Evolutionary conservation across 2,113 vertebrate species (phyloP).

Genomic region (Bos taurus): DNA sequence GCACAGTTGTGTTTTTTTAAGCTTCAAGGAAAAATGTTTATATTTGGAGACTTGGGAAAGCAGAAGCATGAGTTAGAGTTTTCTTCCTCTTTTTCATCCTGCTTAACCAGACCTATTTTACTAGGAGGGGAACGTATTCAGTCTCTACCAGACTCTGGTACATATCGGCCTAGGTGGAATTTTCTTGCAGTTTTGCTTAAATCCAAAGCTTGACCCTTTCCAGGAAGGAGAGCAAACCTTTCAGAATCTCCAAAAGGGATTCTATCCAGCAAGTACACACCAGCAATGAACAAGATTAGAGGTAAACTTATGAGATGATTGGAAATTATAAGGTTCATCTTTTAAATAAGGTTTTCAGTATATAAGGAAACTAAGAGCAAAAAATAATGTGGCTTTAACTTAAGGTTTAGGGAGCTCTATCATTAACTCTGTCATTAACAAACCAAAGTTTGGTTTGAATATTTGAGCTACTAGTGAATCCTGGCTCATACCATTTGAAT

Average conservation of each 20-base stretch:
- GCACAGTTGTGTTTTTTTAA: not conserved
- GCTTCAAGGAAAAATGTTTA: not conserved
- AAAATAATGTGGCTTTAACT: slow-evolving; percentile 10
- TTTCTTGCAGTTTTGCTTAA: not conserved
- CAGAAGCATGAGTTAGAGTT: not conserved
- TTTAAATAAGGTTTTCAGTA: not conserved
- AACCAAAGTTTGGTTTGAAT: not conserved
- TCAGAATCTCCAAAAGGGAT: not conserved
- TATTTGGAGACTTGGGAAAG: not conserved
- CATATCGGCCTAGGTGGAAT: not conserved
- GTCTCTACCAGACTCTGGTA: not conserved
- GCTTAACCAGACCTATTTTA: not conserved
- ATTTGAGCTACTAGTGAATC: not conserved
- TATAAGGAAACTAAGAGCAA: not conserved
- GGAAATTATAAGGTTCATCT: not conserved
- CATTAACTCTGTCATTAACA: not conserved
- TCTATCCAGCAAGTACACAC: not conserved
- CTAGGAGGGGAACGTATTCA: not conserved
- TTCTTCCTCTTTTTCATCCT: not conserved
- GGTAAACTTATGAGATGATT: not conserved
- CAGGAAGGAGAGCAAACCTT: not conserved
- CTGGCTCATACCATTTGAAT: slow-evolving; percentile 35
- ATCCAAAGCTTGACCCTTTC: not conserved
- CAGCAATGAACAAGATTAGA: not conserved
- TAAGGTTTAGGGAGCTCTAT: not conserved